Evolutionary conservation across 2,113 vertebrate species (phyloP), one percentile per base, ranked within the genome.

Genomic region (Pangasianodon gigas): DNA sequence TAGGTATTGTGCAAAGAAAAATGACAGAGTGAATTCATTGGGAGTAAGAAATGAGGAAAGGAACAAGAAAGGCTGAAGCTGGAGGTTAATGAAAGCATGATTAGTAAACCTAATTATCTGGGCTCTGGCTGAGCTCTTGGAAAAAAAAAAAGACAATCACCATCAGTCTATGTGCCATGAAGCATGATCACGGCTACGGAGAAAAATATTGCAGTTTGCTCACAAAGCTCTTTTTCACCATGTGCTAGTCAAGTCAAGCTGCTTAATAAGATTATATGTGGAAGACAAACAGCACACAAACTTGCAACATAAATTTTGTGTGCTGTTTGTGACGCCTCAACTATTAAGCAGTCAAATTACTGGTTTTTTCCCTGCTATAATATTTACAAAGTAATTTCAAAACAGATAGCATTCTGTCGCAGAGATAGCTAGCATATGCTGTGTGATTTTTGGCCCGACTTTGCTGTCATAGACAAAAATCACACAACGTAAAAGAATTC

Each of bases 91-190:
- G 90, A 92, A 94, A 92, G 69, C 81, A 85, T 93, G 93, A 95
- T 96, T 95, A 95, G 91, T 94, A 92, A 94, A 95, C 87, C 92
- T 94, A 95, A 96, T 95, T 94, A 95, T 89, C 87, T 90, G 88
- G 91, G 91, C 90, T 91, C 92, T 92, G 86, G 67, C 88, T 87
- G 84, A 92, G 89, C 85, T 92, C 92, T 89, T 87, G 85, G 85
- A 87, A 86, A 91, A 80, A 82, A 58, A 54, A 91, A 93, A 91
- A 82, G 56, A 86, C 88, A 90, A 89, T 92, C 88, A 91, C 67
- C 86, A 92, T 95, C 91, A 87, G 93, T 93, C 92, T 93, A 88
- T 89, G 92, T 83, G 90, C 91, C 91, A 82, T 52, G 87, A 91
- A 65, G 92, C 88, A 92, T 92, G 93, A 95, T 94, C 93, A 93